phyloP scores from a whole-genome alignment of 2,888 invertebrate species.

The Philereme transversata region DNA sequence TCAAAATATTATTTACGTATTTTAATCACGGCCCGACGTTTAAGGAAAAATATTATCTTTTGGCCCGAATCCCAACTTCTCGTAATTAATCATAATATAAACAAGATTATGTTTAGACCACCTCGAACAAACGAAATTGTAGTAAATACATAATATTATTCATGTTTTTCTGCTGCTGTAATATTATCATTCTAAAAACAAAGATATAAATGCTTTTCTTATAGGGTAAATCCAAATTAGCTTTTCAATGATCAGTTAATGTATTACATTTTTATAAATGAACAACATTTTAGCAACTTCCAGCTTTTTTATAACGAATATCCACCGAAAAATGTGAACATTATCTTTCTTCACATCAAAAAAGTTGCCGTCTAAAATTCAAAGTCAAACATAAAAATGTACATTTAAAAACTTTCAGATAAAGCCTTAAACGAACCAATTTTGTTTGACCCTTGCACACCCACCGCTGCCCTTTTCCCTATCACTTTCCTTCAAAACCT shows the following conservation, averaged over 20 bases:
- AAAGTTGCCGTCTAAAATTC: no score
- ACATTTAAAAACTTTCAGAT: constrained; percentile 6
- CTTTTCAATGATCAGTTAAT: no score
- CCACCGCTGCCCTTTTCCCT: constrained; percentile 41
- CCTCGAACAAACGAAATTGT: constrained; percentile 57
- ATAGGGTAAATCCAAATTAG: no score
- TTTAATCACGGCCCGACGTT: constrained; percentile 32
- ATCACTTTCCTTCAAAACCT: constrained; percentile 43
- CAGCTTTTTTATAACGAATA: no score
- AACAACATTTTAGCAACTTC: no score
- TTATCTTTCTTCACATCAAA: no score
- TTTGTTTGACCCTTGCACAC: constrained; percentile 32
- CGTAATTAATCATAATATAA: constrained; percentile 61
- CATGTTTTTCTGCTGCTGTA: neutral
- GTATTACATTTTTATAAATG: no score
- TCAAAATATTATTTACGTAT: constrained; percentile 31
- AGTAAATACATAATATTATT: constrained; percentile 47
- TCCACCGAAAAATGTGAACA: no score
- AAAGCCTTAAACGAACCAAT: constrained; percentile 18
- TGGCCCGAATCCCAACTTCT: constrained; percentile 36
- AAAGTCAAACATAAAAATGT: no score
- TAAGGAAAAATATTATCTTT: constrained; percentile 38
- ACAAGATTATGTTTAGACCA: constrained; percentile 48
- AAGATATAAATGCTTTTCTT: no score
- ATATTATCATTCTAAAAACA: neutral